A percentile compares a stretch with the other conserved stretches of the same genome.
Evolutionary conservation across 2,888 invertebrate genomes (phyloP).

Genomic region (Embidobia sp.): DNA sequence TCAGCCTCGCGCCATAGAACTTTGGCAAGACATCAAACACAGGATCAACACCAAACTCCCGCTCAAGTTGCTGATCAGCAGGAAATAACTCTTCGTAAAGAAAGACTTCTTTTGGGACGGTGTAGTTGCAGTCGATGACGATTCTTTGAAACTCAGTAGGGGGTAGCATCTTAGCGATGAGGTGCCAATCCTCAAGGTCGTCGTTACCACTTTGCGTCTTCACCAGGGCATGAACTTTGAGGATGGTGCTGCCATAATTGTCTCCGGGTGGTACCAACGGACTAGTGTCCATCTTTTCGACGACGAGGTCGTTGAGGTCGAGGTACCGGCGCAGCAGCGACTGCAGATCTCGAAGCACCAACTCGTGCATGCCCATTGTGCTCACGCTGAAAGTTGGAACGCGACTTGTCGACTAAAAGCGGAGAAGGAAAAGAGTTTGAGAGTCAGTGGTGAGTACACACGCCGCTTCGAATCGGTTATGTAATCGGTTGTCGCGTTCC

Average conservation of each 20-base stretch:
- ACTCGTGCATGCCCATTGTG: slow-evolving; percentile 39
- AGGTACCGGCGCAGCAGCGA: slow-evolving; percentile 70
- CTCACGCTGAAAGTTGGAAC: background rate
- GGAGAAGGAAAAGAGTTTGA: background rate
- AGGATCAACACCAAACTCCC: slow-evolving; percentile 81
- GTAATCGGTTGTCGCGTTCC: slow-evolving; percentile 56
- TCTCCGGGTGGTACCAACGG: slow-evolving; percentile 82
- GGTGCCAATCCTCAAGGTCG: slow-evolving; percentile 77
- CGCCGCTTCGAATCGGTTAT: slow-evolving; percentile 28
- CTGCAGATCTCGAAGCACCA: slow-evolving; percentile 71
- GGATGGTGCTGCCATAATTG: slow-evolving; percentile 85
- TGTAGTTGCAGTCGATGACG: slow-evolving; percentile 83
- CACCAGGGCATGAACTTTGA: slow-evolving; percentile 75
- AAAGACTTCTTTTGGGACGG: slow-evolving; percentile 84
- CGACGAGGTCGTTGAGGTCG: slow-evolving; percentile 63
- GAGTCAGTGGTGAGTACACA: too few species aligned
- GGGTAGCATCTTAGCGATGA: slow-evolving; percentile 84
- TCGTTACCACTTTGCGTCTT: slow-evolving; percentile 54
- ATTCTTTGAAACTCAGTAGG: slow-evolving; percentile 82
- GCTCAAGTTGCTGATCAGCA: slow-evolving; percentile 82
- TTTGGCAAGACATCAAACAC: slow-evolving; percentile 82
- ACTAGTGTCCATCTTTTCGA: slow-evolving; percentile 68
- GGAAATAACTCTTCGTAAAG: slow-evolving; percentile 83
- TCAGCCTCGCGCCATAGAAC: slow-evolving; percentile 83
- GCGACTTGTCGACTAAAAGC: slow-evolving; percentile 10